These are phyloP conservation scores for Orchesellides sinensis DNA, from an alignment of 2,888 invertebrate genomes.

Conservation along the genomic window DNA sequence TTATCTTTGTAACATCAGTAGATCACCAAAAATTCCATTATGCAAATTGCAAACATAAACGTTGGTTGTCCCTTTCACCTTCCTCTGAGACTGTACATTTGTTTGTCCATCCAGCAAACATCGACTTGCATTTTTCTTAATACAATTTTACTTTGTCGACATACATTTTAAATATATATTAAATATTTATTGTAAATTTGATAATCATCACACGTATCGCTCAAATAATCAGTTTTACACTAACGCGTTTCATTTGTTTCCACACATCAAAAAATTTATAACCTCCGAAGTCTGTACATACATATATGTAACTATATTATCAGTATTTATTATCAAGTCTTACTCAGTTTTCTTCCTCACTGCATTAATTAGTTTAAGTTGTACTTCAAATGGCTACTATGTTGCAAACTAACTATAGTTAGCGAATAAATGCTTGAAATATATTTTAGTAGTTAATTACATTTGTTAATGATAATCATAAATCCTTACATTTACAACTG, in stretches of 20 bases:
- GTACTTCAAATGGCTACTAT: slow-evolving; percentile 63
- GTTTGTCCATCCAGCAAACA: neutral
- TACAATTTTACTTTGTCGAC: too few relatives aligned
- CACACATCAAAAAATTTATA: neutral
- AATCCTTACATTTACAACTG: neutral
- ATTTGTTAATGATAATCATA: slow-evolving; percentile 2
- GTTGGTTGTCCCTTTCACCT: too few relatives aligned
- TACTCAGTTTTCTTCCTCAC: slow-evolving; percentile 39
- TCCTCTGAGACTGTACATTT: neutral
- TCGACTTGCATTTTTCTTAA: neutral
- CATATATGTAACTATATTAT: too few relatives aligned
- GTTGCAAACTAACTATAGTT: slow-evolving; percentile 46
- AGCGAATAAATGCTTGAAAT: slow-evolving; percentile 7
- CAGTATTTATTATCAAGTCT: slow-evolving; percentile 54
- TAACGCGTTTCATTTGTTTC: neutral
- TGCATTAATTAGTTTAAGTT: slow-evolving; percentile 26
- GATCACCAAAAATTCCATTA: too few relatives aligned
- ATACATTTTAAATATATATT: too few relatives aligned
- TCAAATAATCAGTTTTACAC: neutral
- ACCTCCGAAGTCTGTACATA: neutral
- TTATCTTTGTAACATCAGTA: neutral
- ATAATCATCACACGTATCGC: neutral
- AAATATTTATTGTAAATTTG: too few relatives aligned
- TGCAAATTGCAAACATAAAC: too few relatives aligned
- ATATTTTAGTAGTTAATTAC: neutral